phyloP scores from a whole-genome alignment of 2,113 vertebrate genomes.

The Halichoeres trimaculatus region DNA sequence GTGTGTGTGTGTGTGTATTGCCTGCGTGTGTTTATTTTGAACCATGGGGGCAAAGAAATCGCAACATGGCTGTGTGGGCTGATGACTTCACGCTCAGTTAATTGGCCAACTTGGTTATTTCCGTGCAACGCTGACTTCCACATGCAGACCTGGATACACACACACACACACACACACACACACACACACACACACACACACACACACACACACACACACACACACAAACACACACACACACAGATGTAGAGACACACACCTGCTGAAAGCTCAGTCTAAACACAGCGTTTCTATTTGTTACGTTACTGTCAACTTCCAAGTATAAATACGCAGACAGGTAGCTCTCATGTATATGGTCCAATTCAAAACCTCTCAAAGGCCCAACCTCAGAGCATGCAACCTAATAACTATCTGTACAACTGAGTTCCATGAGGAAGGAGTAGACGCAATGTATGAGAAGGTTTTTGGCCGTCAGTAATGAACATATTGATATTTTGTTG shows the following conservation, averaged over 20 bases:
- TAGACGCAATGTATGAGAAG: background rate
- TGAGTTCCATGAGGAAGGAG: background rate
- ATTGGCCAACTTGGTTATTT: conserved; percentile 64
- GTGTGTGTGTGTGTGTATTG: conserved; percentile 3
- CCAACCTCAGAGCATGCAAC: background rate
- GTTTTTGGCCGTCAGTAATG: no score
- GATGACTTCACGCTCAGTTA: conserved; percentile 62
- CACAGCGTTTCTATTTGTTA: conserved; percentile 10
- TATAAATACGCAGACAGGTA: conserved; percentile 2
- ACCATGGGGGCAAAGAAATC: conserved; percentile 43
- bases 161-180: conserved; percentile 15
- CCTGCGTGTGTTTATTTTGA: conserved; percentile 39
- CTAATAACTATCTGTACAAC: background rate
- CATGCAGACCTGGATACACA: conserved; percentile 37
- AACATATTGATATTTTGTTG: no score
- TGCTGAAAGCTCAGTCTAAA: conserved; percentile 33
- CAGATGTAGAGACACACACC: conserved; percentile 45
- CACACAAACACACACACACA: no score
- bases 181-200: conserved; percentile 15
- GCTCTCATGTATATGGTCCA: background rate
- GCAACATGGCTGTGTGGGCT: conserved; percentile 41
- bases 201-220: background rate
- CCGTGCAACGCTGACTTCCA: conserved; percentile 39
- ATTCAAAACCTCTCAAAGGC: background rate
- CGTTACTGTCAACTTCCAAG: conserved; percentile 14